These are phyloP conservation scores for Drosophila nannoptera DNA, from an alignment of 1,140 invertebrate species.

Conservation along the genomic window DNA sequence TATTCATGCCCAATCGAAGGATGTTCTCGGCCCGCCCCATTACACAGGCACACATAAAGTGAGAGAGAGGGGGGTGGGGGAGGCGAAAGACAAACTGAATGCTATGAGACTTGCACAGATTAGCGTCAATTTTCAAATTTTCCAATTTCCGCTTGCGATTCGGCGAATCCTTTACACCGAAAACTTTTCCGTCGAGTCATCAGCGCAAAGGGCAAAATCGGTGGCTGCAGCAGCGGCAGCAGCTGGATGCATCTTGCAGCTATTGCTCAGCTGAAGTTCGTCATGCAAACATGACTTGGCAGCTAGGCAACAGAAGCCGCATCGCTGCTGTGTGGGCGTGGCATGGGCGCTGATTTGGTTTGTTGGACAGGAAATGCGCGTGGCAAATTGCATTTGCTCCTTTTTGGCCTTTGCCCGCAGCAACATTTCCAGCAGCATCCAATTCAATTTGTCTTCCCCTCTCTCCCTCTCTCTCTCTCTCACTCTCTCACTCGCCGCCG, in stretches of 20 bases:
- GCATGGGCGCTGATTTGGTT: slow-evolving; percentile 5
- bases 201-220: slow-evolving; percentile 40
- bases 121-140: slow-evolving; percentile 54
- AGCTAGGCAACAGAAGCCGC: slow-evolving; percentile 10
- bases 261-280: slow-evolving; percentile 43
- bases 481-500: not conserved
- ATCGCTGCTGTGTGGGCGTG: not conserved
- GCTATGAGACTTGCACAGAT: slow-evolving; percentile 36
- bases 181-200: slow-evolving; percentile 22
- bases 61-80: not conserved
- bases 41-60: not conserved
- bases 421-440: slow-evolving; percentile 30
- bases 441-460: slow-evolving; percentile 27
- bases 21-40: slow-evolving; percentile 8
- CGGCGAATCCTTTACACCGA: slow-evolving; percentile 5
- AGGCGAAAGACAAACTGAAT: slow-evolving; percentile 8
- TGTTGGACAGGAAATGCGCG: slow-evolving; percentile 45
- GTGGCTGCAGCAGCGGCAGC: slow-evolving; percentile 29
- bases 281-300: slow-evolving; percentile 75
- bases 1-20: not conserved
- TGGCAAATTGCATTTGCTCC: slow-evolving; percentile 67
- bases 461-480: not conserved
- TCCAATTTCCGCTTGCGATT: not conserved
- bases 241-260: slow-evolving; percentile 32
- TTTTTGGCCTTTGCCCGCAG: slow-evolving; percentile 24